Evolutionary conservation across 1,140 invertebrate genomes (phyloP).

Genomic region (Latrodectus geometricus): DNA sequence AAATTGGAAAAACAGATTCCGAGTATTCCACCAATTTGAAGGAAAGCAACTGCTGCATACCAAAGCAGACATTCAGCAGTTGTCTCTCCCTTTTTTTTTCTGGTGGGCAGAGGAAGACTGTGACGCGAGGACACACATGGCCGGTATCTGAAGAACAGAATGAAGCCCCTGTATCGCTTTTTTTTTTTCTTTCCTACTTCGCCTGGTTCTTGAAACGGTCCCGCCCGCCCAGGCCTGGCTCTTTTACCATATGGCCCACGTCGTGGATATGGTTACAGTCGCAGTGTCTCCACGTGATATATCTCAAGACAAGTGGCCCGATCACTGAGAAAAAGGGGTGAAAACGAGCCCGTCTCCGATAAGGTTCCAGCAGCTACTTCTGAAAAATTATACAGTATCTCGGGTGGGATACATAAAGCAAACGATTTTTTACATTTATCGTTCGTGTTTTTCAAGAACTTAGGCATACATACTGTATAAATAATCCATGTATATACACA

Average conservation of each 20-base stretch:
- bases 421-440: too few species aligned
- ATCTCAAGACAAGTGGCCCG: constrained; percentile 19
- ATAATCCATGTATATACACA: too few species aligned
- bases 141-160: background rate
- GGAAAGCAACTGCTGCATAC: background rate
- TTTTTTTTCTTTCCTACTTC: background rate
- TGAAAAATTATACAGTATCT: too few species aligned
- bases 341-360: constrained; percentile 9
- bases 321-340: background rate
- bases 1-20: background rate
- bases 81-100: too few species aligned
- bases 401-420: too few species aligned
- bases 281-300: constrained; percentile 2
- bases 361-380: background rate
- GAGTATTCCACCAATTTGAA: background rate
- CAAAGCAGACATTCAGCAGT: background rate
- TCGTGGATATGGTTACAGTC: constrained; percentile 14
- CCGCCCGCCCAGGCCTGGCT: background rate
- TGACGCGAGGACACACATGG: background rate
- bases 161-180: background rate
- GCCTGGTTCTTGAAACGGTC: constrained; percentile 2
- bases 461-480: too few species aligned
- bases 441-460: too few species aligned
- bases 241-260: constrained; percentile 36
- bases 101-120: background rate